Base-by-base conservation (phyloP, 2,113 vertebrate genomes). In the Rostratula benghalensis region DNA sequence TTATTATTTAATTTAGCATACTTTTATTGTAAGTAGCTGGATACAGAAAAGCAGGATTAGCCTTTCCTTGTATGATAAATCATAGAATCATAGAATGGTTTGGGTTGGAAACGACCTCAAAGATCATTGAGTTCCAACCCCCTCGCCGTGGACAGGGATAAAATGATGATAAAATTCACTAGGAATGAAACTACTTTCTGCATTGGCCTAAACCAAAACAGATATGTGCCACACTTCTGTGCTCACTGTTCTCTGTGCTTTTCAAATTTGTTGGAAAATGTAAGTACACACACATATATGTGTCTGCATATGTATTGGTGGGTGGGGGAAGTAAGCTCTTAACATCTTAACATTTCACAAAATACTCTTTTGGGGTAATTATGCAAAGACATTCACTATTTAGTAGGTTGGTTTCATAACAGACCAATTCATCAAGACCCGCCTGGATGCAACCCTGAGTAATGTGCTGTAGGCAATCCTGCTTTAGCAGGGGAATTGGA, bases 171-270 rank as follows among this genome's bases (percentile, higher is more conserved):
- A 85, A 93, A 82, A 64, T 21, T 22, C 28, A 69, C 54, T 35
- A 21, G 31, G 39, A 69, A 16, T 82, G 56, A 73, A 48, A 70
- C 5, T 6, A 77, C 21, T 74, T 94, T 67, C 53, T 90, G 33
- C 15, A 35, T 21, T 0, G 0, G 22, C 37, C n/a, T 59, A 48
- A 67, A 64, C 10, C 27, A 24, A 6, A 37, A 33, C 11, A 41
- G 48, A 31, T 8, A 35, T 8, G 19, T 45, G 37, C 48, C 39
- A 43, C 1, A 0, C 74, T 65, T 46, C 75, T 82, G 43, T 39
- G 31, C 4, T 15, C 4, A 6, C 16, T 35, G 31, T 20, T 88
- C 59, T 74, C 39, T 54, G 50, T 60, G 50, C 31, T 78, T 45
- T 81, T 74, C 65, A 78, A 37, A 73, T 39, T 50, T 79, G 10